Evolutionary conservation across 2,888 invertebrate genomes (phyloP), one percentile per base, ranked within the genome.

Genomic region (Labia minor): DNA sequence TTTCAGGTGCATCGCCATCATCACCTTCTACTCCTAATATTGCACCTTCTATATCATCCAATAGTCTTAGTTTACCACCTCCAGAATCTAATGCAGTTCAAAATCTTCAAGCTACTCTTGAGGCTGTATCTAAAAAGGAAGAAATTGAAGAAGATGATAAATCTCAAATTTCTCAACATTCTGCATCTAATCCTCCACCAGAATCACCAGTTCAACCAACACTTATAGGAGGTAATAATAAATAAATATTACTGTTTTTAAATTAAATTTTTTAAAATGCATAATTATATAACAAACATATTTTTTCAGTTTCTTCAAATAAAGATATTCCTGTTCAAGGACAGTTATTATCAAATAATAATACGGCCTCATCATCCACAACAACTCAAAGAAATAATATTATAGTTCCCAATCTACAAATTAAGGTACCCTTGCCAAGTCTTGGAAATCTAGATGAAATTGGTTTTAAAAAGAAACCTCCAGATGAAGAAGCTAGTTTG

Each of bases 101-200:
- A 14, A 49, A 49, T 14, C 49, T 49, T 49, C 49, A 49, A 16
- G 49, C 49, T 49, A 8, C 49, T 8, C 49, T 49, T 49, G 49
- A 49, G 3, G 49, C 49, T 10, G 49, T 49, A 8, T 3, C 16
- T 49, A 49, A 49, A 49, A 49, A 49, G 26, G 63, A 19, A 65
- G 72, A 71, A 66, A 67, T 49, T 16, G 68, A 68, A 62, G 72
- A 71, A 61, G 66, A 64, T 26, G 70, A 61, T 37, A 72, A 72
- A 16, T 67, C 68, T 63, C 72, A 72, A 64, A 72, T 72, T 67
- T 73, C 73, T 67, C 72, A 73, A 19, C 65, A 72, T 37, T 71
- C 73, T 19, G 4, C 14, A 49, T 49, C 49, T n/a, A 49, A 49
- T 10, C 2, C 4, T 3, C 72, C 73, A 8, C 73, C 73, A 8